phyloP scores from a whole-genome alignment of 2,113 vertebrate genomes.

The Fulica atra region DNA sequence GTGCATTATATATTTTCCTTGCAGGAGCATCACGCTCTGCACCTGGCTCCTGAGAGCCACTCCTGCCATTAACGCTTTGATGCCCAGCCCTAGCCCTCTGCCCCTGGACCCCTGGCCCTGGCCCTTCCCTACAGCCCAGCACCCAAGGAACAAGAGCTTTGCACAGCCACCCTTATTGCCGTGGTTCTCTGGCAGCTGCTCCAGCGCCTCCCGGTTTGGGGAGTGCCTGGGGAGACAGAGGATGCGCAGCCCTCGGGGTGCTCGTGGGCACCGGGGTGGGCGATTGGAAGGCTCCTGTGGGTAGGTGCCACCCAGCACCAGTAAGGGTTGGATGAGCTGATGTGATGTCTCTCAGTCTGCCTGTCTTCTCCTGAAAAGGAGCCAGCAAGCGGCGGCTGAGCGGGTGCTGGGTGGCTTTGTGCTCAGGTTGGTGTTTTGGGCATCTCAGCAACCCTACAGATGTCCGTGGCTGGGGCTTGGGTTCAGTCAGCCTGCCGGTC shows the following conservation, averaged over 20 bases:
- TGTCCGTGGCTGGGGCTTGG: neutral
- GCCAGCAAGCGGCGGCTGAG: neutral
- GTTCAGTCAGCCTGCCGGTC: neutral
- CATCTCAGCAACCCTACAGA: neutral
- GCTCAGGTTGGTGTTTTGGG: neutral
- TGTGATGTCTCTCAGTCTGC: neutral
- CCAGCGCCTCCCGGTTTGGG: rapidly evolving
- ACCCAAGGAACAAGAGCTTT: neutral
- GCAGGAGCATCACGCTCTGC: neutral
- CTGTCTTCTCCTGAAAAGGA: neutral
- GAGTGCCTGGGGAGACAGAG: neutral
- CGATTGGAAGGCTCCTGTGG: neutral
- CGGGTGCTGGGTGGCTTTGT: rapidly evolving
- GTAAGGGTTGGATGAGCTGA: neutral
- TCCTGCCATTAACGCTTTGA: neutral
- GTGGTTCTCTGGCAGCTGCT: neutral
- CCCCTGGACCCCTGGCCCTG: neutral
- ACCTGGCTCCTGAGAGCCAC: neutral
- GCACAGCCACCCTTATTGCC: neutral
- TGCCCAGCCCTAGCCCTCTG: neutral
- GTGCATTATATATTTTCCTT: conserved; percentile 46
- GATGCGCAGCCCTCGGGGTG: neutral
- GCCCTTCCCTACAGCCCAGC: neutral
- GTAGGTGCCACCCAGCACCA: neutral
- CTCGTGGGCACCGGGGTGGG: rapidly evolving